These are phyloP conservation scores for Pelecanus crispus DNA, from an alignment of 2,113 vertebrate genomes.

Conservation along the genomic window DNA sequence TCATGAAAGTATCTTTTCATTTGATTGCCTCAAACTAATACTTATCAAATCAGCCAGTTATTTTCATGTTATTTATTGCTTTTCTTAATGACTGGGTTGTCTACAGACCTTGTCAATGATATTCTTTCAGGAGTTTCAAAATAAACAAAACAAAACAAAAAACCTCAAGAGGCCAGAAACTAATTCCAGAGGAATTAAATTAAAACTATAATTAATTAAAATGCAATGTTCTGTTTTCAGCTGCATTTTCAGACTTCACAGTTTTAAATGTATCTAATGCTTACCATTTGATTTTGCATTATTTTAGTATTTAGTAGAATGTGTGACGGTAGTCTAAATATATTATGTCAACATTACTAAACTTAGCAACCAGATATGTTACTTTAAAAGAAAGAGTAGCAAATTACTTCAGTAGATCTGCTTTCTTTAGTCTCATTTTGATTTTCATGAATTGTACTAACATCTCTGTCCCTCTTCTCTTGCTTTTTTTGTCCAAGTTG, in stretches of 20 bases:
- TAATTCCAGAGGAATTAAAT: not conserved
- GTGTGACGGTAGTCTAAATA: not conserved
- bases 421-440: not conserved
- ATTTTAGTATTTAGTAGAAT: not conserved
- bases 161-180: rapidly evolving
- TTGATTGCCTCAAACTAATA: not conserved
- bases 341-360: not conserved
- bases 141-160: not conserved
- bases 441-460: not conserved
- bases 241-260: not conserved
- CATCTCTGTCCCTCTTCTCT: not conserved
- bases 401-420: not conserved
- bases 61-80: not conserved
- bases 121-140: not conserved
- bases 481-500: not conserved
- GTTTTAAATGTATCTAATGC: not conserved
- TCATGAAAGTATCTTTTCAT: not conserved
- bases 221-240: not conserved
- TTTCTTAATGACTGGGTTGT: not conserved
- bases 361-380: not conserved
- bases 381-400: not conserved
- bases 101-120: not conserved
- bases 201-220: not conserved
- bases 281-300: not conserved
- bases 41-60: not conserved